Conservation (phyloP, 2,888 invertebrate genomes). For the Asteroscopus sphinx region DNA sequence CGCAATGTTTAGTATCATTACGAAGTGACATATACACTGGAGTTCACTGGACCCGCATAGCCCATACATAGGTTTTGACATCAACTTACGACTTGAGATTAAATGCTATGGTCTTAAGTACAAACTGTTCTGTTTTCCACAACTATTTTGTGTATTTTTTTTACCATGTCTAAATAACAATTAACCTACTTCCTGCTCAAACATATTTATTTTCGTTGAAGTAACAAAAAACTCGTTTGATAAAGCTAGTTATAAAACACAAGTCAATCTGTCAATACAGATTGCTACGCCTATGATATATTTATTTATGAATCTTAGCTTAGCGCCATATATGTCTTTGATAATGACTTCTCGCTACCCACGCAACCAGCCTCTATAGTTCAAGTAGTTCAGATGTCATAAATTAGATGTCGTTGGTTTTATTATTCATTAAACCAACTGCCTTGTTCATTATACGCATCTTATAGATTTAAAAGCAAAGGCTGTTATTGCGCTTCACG, state of each 20-base stretch:
- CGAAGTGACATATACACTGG: too few relatives aligned
- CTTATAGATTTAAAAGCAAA: too few relatives aligned
- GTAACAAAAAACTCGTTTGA: background rate
- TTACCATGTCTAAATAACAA: too few relatives aligned
- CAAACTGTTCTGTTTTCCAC: too few relatives aligned
- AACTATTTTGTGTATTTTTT: too few relatives aligned
- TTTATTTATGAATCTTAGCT: slow-evolving; percentile 9
- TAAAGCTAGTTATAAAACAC: slow-evolving; percentile 9
- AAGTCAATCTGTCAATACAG: slow-evolving; percentile 8
- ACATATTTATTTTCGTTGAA: background rate
- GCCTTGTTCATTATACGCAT: background rate
- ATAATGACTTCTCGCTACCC: slow-evolving; percentile 19
- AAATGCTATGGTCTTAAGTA: too few relatives aligned
- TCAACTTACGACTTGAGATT: too few relatives aligned
- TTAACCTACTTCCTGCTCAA: background rate
- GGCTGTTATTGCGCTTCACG: too few relatives aligned
- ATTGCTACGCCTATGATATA: slow-evolving; percentile 1
- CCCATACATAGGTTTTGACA: too few relatives aligned
- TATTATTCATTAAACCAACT: too few relatives aligned
- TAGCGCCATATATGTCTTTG: slow-evolving; percentile 13
- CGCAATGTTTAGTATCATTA: too few relatives aligned
- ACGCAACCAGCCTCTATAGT: background rate
- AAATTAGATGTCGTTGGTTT: slow-evolving; percentile 1
- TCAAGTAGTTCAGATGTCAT: slow-evolving; percentile 22
- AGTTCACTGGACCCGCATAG: too few relatives aligned